These are phyloP conservation scores for Toxonevra muliebris DNA, from an alignment of 2,888 invertebrate genomes.

Conservation along the genomic window DNA sequence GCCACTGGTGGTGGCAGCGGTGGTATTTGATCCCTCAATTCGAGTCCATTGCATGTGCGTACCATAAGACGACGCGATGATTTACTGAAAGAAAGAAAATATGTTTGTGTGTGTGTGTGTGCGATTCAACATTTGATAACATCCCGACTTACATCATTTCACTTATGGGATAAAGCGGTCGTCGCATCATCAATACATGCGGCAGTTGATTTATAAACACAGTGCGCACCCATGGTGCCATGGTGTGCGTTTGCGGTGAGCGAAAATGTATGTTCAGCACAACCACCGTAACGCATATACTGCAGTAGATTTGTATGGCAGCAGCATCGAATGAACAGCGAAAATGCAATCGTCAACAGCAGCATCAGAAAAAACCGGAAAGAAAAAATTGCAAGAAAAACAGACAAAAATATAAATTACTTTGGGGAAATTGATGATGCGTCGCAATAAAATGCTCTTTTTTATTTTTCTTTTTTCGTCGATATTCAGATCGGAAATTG, in stretches of 20 bases:
- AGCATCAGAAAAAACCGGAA: constrained; percentile 20
- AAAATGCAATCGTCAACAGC: constrained; percentile 7
- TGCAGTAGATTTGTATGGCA: constrained; percentile 57
- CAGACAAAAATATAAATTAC: constrained; percentile 29
- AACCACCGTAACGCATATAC: constrained; percentile 94
- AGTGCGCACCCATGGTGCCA: constrained; percentile 96
- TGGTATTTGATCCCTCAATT: constrained; percentile 72
- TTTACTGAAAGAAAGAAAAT: constrained; percentile 52
- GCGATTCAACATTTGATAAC: neutral
- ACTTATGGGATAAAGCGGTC: constrained; percentile 72
- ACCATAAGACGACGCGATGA: constrained; percentile 74
- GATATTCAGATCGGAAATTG: constrained; percentile 21
- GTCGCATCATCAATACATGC: constrained; percentile 89
- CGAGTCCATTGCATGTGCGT: constrained; percentile 80
- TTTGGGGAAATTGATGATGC: constrained; percentile 30
- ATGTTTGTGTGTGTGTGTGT: neutral
- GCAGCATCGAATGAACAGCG: constrained; percentile 11
- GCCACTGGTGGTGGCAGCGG: constrained; percentile 69
- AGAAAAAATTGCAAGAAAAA: neutral
- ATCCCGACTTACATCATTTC: constrained; percentile 62
- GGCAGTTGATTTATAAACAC: constrained; percentile 97
- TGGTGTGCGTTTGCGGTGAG: constrained; percentile 96
- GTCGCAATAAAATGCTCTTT: constrained; percentile 13
- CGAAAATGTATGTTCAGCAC: constrained; percentile 98
- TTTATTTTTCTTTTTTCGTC: neutral